These are phyloP conservation scores for Acanthococcus lagerstroemiae DNA, from an alignment of 2,888 invertebrate genomes.

Conservation along the genomic window DNA sequence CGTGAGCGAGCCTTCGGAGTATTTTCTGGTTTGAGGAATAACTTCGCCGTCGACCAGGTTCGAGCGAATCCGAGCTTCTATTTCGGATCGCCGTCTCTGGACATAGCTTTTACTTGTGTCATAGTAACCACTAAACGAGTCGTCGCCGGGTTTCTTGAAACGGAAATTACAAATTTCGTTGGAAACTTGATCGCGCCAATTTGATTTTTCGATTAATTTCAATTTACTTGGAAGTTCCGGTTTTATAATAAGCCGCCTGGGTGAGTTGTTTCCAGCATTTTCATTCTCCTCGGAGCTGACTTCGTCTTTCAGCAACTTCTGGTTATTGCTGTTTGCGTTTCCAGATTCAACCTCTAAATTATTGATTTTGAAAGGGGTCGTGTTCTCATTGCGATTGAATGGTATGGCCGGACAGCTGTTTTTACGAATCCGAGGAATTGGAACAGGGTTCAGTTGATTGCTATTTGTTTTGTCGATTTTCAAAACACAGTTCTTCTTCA, in stretches of 20 bases:
- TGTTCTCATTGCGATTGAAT: too few relatives aligned
- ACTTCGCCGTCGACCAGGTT: background rate
- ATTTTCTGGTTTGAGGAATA: background rate
- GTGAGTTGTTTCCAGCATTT: too few relatives aligned
- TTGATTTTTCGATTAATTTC: background rate
- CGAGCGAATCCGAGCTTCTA: slow-evolving; percentile 28
- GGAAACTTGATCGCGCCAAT: background rate
- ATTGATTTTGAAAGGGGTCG: background rate
- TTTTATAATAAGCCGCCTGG: too few relatives aligned
- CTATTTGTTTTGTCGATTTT: background rate
- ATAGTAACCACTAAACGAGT: too few relatives aligned
- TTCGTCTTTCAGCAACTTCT: background rate
- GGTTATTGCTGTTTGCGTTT: background rate
- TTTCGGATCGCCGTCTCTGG: slow-evolving; percentile 29
- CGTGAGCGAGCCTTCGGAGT: slow-evolving; percentile 18
- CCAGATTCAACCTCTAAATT: background rate
- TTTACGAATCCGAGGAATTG: background rate
- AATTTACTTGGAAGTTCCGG: too few relatives aligned
- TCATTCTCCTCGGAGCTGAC: background rate
- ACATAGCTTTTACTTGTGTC: slow-evolving; percentile 16
- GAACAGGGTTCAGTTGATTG: background rate
- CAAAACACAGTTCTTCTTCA: too few relatives aligned
- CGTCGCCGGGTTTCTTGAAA: too few relatives aligned
- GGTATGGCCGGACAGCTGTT: too few relatives aligned
- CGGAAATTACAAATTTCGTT: background rate